A percentile compares a stretch with the other conserved stretches of the same genome.
Evolutionary conservation across 2,888 invertebrate species (phyloP).

Genomic region (Papilio gigon): DNA sequence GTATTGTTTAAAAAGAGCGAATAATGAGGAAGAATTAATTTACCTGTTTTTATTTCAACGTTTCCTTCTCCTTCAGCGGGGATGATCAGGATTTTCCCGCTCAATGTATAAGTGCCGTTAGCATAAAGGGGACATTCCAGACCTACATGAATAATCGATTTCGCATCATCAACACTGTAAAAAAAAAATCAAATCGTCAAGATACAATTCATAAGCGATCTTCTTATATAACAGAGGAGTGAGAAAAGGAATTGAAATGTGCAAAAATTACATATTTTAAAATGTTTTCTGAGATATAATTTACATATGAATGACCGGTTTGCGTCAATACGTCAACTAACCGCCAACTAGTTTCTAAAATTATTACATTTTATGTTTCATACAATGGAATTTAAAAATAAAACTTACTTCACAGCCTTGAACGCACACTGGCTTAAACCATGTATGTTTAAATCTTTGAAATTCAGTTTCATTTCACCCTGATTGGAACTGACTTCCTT

Average conservation of each 20-base stretch:
- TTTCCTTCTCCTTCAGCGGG: conserved; percentile 50
- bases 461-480: conserved; percentile 48
- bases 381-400: no score
- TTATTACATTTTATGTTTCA: no score
- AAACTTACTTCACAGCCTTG: conserved; percentile 53
- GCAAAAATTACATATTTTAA: no score
- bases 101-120: conserved; percentile 49
- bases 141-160: conserved; percentile 44
- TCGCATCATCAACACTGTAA: conserved; percentile 48
- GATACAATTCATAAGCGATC: no score
- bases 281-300: no score
- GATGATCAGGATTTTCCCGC: conserved; percentile 50
- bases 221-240: no score
- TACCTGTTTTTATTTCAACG: conserved; percentile 51
- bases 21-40: no score
- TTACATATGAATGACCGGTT: no score
- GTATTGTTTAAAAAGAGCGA: no score
- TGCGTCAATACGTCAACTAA: no score
- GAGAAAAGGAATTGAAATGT: no score
- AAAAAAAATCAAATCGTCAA: conserved; percentile 19
- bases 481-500: conserved; percentile 46
- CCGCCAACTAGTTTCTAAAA: no score
- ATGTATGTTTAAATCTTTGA: conserved; percentile 47
- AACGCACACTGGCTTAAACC: conserved; percentile 49
- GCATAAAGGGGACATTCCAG: conserved; percentile 48